Base-by-base conservation (phyloP, 2,113 vertebrate species). In the Amphiprion percula region DNA sequence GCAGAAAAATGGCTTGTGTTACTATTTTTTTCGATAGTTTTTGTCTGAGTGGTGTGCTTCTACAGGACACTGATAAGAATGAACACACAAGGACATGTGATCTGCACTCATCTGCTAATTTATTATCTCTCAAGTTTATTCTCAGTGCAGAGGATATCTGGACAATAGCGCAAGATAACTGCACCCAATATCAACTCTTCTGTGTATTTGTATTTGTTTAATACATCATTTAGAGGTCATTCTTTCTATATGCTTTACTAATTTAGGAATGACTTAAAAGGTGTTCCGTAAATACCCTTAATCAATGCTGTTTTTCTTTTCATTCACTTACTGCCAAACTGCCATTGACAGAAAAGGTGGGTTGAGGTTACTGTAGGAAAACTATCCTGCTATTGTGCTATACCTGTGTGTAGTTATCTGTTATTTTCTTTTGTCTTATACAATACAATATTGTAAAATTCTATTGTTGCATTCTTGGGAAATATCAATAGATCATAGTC, bases 31-130 rank as follows among this genome's bases (percentile, higher is more conserved):
- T 33, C 7, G 33, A 8, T 33, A 8, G 1, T 68, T 80, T 63
- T 83, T 50, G 52, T 68, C 71, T 79, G 77, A 79, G 70, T 67
- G 49, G 23, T 59, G 82, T 82, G 68, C 74, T 72, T 23, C 80
- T 28, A 74, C 33, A 65, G 63, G 71, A 28, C 50, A 33, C 61
- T 15, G 73, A 74, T 72, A 60, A 67, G 46, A 77, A 64, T 62
- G 53, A 65, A 79, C 52, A 41, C 28, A 85, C 58, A 81, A 79
- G 82, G 49, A 61, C 26, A 68, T 62, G 55, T 12, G 53, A 74
- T 62, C 71, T 60, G 54, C 52, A 17, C 28, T 53, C 3, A 14
- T 44, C 10, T 1, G 10, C 69, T 75, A 17, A 82, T 81, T 88
- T 64, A 60, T 74, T 68, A 65, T 24, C 37, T 56, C 63, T 81